Evolutionary conservation across 2,113 vertebrate species (phyloP).

Genomic region (Podarcis muralis): DNA sequence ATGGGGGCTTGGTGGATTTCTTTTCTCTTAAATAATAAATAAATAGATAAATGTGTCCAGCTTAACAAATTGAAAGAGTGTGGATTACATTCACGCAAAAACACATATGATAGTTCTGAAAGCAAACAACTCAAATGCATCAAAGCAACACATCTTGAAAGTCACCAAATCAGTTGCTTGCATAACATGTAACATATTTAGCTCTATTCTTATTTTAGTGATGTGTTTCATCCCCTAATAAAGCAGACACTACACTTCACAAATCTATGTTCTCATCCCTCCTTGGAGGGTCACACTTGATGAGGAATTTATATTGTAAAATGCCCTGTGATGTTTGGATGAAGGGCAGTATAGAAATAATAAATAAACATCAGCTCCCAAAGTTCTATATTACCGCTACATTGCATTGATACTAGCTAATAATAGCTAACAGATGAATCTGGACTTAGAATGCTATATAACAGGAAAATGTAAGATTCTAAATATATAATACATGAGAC

Average conservation of each 20-base stretch:
- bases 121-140: neutral
- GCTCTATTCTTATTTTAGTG: neutral
- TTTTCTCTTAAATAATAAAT: neutral
- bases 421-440: no score
- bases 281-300: neutral
- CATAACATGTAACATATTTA: neutral
- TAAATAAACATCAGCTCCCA: no score
- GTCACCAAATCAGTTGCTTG: neutral
- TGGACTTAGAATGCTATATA: no score
- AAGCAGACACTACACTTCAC: neutral
- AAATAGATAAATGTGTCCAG: neutral
- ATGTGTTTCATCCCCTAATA: neutral
- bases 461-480: no score
- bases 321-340: no score
- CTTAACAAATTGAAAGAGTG: neutral
- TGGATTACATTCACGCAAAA: neutral
- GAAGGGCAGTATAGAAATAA: no score
- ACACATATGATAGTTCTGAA: slow-evolving; percentile 1
- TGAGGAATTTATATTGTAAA: neutral
- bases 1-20: slow-evolving; percentile 10
- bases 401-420: no score
- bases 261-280: neutral
- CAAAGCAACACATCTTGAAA: neutral
- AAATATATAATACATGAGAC: no score
- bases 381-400: no score